Evolutionary conservation across 2,888 invertebrate species (phyloP).

Genomic region (Agrotis clavis): DNA sequence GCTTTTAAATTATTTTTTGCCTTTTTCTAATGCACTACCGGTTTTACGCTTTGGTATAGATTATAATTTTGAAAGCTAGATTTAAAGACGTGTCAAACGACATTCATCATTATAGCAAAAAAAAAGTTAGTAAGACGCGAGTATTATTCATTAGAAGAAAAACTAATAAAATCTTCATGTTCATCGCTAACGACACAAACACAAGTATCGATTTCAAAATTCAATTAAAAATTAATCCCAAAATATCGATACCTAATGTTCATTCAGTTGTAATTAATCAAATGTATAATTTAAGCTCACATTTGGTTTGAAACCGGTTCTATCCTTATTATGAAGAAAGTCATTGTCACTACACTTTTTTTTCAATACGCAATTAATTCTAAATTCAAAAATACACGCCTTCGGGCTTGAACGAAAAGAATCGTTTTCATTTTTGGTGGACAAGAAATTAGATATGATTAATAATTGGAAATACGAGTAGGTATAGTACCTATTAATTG

Average conservation of each 20-base stretch:
- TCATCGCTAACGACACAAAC: conserved; percentile 11
- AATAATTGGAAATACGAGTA: conserved; percentile 40
- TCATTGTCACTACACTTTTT: conserved; percentile 53
- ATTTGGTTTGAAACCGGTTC: conserved; percentile 62
- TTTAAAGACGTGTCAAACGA: background rate
- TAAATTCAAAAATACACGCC: conserved; percentile 44
- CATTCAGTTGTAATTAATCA: conserved; percentile 74
- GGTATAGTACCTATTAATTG: conserved; percentile 26
- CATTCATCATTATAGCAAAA: background rate
- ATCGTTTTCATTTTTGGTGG: conserved; percentile 23
- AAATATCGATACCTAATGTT: conserved; percentile 59
- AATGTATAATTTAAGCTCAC: conserved; percentile 69
- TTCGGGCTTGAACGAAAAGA: conserved; percentile 16
- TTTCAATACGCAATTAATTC: conserved; percentile 16
- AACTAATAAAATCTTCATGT: conserved; percentile 9
- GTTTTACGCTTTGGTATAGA: background rate
- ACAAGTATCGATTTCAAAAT: conserved; percentile 47
- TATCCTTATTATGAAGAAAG: conserved; percentile 69
- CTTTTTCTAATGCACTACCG: background rate
- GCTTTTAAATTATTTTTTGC: background rate
- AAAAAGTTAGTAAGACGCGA: background rate
- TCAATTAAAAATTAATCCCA: conserved; percentile 54
- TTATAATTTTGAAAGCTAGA: background rate
- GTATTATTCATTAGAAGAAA: background rate
- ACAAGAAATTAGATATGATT: conserved; percentile 44